Conservation (phyloP, 2,113 vertebrate genomes). For the Ptyas mucosa region DNA sequence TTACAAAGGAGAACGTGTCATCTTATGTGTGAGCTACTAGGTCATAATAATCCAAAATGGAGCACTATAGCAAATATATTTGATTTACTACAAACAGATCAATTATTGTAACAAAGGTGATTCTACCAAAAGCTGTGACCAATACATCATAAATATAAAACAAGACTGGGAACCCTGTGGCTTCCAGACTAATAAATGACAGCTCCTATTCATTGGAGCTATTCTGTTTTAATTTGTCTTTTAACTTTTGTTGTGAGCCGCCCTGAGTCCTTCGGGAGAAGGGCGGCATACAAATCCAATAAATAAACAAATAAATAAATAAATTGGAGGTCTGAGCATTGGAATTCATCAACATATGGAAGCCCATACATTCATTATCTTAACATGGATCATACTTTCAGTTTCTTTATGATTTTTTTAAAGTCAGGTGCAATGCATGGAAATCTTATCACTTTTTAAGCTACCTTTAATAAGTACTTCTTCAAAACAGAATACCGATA, state of each 20-base stretch:
- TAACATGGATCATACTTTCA: not conserved
- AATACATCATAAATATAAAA: not conserved
- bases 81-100: not conserved
- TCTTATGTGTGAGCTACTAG: not conserved
- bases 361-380: not conserved
- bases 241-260: too few relatives aligned
- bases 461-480: not conserved
- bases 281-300: too few relatives aligned
- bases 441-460: not conserved
- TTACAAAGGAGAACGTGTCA: not conserved
- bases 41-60: not conserved
- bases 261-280: too few relatives aligned
- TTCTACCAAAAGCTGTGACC: not conserved
- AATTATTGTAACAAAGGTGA: not conserved
- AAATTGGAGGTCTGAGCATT: not conserved
- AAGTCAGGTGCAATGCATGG: not conserved
- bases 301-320: too few relatives aligned
- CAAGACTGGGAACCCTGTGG: not conserved
- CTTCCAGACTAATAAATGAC: not conserved
- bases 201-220: not conserved
- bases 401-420: not conserved
- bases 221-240: too few relatives aligned
- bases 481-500: not conserved
- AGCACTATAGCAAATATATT: not conserved
- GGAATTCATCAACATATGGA: not conserved